Percentiles rank a stretch among this genome's conserved stretches.
Conservation (phyloP, 2,113 vertebrate genomes). For the Platysternon megacephalum region DNA sequence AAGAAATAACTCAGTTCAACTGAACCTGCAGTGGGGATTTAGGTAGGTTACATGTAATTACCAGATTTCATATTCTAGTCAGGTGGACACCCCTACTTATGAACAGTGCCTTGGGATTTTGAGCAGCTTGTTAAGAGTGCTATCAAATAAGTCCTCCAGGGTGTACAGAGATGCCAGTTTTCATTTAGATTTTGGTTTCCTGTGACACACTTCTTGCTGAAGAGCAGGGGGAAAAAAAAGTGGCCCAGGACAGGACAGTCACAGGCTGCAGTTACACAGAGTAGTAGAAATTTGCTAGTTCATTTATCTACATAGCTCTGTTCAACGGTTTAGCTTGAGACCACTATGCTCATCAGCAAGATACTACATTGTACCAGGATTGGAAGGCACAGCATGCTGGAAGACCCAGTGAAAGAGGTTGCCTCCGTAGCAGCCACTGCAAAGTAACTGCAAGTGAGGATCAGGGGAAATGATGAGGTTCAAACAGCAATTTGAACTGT, state of each 20-base stretch:
- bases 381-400: background rate
- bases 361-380: background rate
- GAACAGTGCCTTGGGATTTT: background rate
- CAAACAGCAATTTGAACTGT: background rate
- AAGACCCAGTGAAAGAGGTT: background rate
- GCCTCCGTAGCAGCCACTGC: too few relatives aligned
- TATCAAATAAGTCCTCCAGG: background rate
- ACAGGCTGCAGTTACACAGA: background rate
- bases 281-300: background rate
- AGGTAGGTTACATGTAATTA: background rate
- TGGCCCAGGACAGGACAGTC: background rate
- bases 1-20: background rate
- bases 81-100: background rate
- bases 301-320: background rate
- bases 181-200: background rate
- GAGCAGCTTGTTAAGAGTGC: background rate
- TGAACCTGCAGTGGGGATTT: background rate
- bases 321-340: background rate
- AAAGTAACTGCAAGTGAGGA: background rate
- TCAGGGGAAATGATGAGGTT: background rate
- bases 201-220: background rate
- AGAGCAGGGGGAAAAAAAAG: background rate
- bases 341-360: background rate
- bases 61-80: background rate
- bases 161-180: background rate